phyloP scores from a whole-genome alignment of 2,888 invertebrate genomes.

The Dioctria linearis region DNA sequence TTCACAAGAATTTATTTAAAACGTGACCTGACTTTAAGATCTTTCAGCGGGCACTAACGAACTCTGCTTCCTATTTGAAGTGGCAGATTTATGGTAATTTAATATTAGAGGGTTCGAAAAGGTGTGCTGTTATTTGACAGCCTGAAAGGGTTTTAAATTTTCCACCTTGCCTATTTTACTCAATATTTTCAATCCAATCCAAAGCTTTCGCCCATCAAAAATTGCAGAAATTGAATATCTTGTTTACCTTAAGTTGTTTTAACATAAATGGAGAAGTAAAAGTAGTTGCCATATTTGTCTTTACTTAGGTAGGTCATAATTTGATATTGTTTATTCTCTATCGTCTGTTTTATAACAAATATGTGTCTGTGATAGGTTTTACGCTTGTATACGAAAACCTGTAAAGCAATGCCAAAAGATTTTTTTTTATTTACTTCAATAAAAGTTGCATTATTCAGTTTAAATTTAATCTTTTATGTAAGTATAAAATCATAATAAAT shows the following conservation, averaged over 20 bases:
- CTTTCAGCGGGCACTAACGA: conserved; percentile 48
- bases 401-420: too few species aligned
- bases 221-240: conserved; percentile 2
- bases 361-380: too few species aligned
- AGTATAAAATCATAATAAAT: too few species aligned
- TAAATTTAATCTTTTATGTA: too few species aligned
- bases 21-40: conserved; percentile 54
- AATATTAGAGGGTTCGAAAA: conserved; percentile 46
- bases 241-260: background rate
- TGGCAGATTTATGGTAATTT: conserved; percentile 57
- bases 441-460: too few species aligned
- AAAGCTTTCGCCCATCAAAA: background rate
- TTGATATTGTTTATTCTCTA: background rate
- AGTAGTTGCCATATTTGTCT: background rate
- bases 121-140: conserved; percentile 42
- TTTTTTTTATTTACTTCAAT: too few species aligned
- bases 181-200: background rate
- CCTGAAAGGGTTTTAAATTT: conserved; percentile 41
- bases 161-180: background rate
- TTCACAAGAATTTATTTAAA: background rate
- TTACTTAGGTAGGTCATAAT: background rate
- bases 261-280: background rate
- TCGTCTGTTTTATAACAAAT: background rate
- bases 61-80: conserved; percentile 54
- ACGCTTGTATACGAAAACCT: too few species aligned